Conservation (phyloP, 2,888 invertebrate genomes). For the Ethmia dodecea region DNA sequence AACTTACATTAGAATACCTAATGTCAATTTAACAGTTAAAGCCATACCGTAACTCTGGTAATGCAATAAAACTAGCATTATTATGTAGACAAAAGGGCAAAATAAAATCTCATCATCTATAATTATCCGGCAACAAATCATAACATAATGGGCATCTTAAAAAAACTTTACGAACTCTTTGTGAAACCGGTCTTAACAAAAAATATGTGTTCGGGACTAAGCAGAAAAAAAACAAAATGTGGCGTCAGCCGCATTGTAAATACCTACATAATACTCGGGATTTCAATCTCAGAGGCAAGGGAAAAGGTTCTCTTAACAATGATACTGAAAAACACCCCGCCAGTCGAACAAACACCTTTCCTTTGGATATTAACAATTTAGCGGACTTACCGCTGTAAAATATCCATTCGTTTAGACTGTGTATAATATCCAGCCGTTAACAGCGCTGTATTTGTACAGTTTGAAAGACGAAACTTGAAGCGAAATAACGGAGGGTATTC, state of each 20-base stretch:
- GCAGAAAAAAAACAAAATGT: constrained; percentile 33
- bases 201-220: constrained; percentile 39
- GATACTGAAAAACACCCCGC: constrained; percentile 54
- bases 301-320: constrained; percentile 49
- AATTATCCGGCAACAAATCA: constrained; percentile 62
- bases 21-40: no score
- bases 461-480: constrained; percentile 48
- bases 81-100: constrained; percentile 38
- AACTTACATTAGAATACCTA: no score
- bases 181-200: constrained; percentile 43
- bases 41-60: no score
- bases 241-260: constrained; percentile 42
- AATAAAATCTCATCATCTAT: constrained; percentile 44
- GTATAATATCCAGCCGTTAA: constrained; percentile 25
- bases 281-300: constrained; percentile 36
- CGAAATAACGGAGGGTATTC: constrained; percentile 62
- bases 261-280: constrained; percentile 50
- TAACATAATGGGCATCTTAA: constrained; percentile 56
- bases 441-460: constrained; percentile 41
- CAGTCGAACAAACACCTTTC: constrained; percentile 47
- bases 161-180: constrained; percentile 41
- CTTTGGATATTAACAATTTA: constrained; percentile 20
- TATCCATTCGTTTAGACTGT: no score
- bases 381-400: no score
- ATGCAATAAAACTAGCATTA: no score